Conservation (phyloP, 2,888 invertebrate genomes). For the Drosophila pseudotakahashii region DNA sequence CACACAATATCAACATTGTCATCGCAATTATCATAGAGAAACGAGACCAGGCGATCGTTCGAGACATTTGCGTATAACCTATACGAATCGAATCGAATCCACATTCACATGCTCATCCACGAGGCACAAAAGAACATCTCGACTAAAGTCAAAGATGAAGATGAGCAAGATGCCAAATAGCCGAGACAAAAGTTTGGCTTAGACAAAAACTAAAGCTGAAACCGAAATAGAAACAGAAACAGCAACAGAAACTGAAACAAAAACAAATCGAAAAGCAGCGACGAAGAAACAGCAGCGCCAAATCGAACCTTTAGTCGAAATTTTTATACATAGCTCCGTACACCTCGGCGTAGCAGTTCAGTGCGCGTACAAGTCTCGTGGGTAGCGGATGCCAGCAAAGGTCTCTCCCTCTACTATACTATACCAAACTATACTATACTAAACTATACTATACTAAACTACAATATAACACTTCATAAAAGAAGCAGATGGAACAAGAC, state of each 20-base stretch:
- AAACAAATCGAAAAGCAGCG: conserved; percentile 21
- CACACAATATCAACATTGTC: conserved; percentile 37
- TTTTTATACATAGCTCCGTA: conserved; percentile 83
- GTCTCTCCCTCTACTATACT: conserved; percentile 53
- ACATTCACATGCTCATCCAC: conserved; percentile 2
- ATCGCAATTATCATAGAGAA: conserved; percentile 51
- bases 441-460: conserved; percentile 12
- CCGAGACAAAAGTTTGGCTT: conserved; percentile 27
- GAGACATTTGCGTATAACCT: conserved; percentile 40
- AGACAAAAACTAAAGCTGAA: conserved; percentile 24
- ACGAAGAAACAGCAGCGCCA: conserved; percentile 31
- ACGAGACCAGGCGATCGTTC: conserved; percentile 55
- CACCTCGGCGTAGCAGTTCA: conserved; percentile 80
- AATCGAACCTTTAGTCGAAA: conserved; percentile 60
- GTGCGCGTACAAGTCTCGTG: conserved; percentile 84
- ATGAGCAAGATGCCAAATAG: conserved; percentile 41
- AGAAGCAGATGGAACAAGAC: conserved; percentile 39
- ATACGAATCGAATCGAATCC: conserved; percentile 48
- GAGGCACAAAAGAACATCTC: conserved; percentile 65
- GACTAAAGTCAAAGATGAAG: conserved; percentile 13
- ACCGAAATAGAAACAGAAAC: conserved; percentile 19
- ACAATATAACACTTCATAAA: conserved; percentile 25
- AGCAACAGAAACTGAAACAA: conserved; percentile 17
- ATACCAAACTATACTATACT: neutral
- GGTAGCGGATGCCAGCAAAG: conserved; percentile 82